A percentile compares a stretch with the other conserved stretches of the same genome.
phyloP scores from a whole-genome alignment of 2,113 vertebrate species.

The Romanogobio albipinnatus region DNA sequence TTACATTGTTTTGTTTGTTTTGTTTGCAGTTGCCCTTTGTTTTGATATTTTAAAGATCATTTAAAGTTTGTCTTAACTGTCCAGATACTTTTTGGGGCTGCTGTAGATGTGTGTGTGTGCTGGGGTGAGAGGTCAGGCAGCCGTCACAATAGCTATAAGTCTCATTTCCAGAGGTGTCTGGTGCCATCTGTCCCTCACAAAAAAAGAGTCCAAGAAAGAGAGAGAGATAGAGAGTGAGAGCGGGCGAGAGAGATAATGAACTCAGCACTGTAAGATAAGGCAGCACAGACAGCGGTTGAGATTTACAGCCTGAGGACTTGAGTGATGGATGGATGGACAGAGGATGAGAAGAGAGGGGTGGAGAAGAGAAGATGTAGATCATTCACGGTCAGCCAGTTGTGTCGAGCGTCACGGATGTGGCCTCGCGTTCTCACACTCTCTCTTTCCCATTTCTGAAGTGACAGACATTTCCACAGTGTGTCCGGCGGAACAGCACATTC shows the following conservation, averaged over 20 bases:
- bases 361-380: slow-evolving; percentile 39
- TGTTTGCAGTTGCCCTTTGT: background rate
- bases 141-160: background rate
- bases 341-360: slow-evolving; percentile 18
- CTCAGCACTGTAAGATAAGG: slow-evolving; percentile 51
- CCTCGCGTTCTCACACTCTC: background rate
- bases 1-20: background rate
- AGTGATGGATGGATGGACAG: slow-evolving; percentile 48
- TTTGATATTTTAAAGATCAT: background rate
- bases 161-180: slow-evolving; percentile 19
- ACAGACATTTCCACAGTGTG: slow-evolving; percentile 22
- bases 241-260: slow-evolving; percentile 51
- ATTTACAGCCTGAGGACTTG: slow-evolving; percentile 39
- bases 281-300: slow-evolving; percentile 34
- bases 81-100: background rate
- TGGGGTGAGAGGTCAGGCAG: slow-evolving; percentile 10
- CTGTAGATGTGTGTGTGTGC: background rate
- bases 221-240: slow-evolving; percentile 31
- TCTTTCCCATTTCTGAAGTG: background rate
- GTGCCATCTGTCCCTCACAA: slow-evolving; percentile 4
- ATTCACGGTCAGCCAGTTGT: slow-evolving; percentile 11
- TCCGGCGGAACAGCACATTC: background rate
- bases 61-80: background rate
- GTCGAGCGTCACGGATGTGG: background rate
- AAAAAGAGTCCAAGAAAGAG: slow-evolving; percentile 25